phyloP scores from a whole-genome alignment of 2,797 vertebrate species.

The Martes flavigula region DNA sequence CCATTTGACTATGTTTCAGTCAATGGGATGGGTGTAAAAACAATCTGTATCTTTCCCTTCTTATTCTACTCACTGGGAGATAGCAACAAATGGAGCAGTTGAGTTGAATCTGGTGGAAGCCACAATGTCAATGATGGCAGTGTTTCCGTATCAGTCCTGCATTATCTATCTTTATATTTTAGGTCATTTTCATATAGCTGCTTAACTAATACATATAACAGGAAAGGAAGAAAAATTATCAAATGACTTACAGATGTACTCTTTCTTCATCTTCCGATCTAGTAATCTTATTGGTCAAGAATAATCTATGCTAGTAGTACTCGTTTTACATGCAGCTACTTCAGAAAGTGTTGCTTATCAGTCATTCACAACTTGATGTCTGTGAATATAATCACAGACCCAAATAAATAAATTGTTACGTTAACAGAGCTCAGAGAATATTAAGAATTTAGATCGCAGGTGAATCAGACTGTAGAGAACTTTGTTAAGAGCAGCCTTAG shows the following conservation, averaged over 20 bases:
- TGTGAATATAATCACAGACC: neutral
- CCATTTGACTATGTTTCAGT: neutral
- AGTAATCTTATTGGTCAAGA: neutral
- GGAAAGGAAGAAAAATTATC: neutral
- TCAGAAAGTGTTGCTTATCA: neutral
- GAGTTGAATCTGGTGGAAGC: neutral
- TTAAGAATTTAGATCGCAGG: neutral
- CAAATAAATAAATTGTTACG: neutral
- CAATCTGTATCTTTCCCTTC: neutral
- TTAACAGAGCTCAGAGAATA: neutral
- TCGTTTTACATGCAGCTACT: neutral
- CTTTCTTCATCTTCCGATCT: neutral
- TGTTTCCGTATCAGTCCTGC: neutral
- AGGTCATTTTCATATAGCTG: neutral
- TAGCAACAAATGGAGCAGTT: neutral
- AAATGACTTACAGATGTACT: neutral
- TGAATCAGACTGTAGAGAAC: neutral
- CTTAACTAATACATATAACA: neutral
- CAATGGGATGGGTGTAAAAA: neutral
- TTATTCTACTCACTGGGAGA: neutral
- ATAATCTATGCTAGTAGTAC: neutral
- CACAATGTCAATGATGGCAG: neutral
- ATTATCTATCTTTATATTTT: neutral
- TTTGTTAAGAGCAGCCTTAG: neutral
- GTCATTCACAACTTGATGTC: neutral